Evolutionary conservation across 2,797 vertebrate genomes (phyloP).

Genomic region (Microctenopoma steveboyesi): DNA sequence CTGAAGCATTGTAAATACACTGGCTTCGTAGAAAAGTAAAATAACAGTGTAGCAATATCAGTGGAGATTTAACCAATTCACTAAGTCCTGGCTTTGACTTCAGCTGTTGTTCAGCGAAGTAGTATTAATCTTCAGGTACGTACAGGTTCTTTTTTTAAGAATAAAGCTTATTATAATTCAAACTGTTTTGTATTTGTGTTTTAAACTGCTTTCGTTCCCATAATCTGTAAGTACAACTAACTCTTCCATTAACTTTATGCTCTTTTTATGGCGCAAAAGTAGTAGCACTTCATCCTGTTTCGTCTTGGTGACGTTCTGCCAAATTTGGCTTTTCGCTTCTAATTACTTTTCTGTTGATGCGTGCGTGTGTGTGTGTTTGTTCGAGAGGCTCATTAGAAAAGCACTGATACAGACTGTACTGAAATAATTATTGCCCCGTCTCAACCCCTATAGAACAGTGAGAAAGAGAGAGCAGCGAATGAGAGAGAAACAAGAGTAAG

Average conservation of each 20-base stretch:
- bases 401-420: conserved; percentile 54
- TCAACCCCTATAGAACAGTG: conserved; percentile 14
- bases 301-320: conserved; percentile 46
- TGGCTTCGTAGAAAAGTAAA: no score
- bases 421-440: conserved; percentile 56
- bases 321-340: conserved; percentile 56
- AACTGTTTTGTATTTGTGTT: conserved; percentile 10
- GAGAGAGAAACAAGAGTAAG: not conserved
- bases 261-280: conserved; percentile 22
- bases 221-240: conserved; percentile 5
- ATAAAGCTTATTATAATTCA: not conserved
- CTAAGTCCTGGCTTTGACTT: no score
- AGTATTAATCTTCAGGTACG: no score
- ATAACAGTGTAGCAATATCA: no score
- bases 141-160: not conserved
- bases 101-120: no score
- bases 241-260: not conserved
- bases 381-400: conserved; percentile 64
- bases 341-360: conserved; percentile 54
- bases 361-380: conserved; percentile 40
- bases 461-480: not conserved
- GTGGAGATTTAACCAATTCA: no score
- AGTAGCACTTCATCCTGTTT: conserved; percentile 10
- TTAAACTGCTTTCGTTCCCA: conserved; percentile 5
- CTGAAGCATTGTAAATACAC: no score